Percentiles rank a stretch among this genome's conserved stretches.
These are phyloP conservation scores for Aphelenchoides besseyi DNA, from an alignment of 1,140 invertebrate species.

Conservation along the genomic window DNA sequence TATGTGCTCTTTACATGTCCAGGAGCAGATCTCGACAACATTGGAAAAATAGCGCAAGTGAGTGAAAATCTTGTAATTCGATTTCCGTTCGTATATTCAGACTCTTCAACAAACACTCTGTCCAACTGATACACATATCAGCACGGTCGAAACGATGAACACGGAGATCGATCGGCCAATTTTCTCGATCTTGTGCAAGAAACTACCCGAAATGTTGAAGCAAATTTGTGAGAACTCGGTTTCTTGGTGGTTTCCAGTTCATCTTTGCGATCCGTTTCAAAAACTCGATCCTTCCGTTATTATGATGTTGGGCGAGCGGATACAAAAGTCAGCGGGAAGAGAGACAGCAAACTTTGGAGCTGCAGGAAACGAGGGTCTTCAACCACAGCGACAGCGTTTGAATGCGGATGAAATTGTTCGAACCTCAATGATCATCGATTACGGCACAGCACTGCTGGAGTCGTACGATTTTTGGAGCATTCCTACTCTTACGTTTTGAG, in stretches of 20 bases:
- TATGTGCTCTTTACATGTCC: conserved; percentile 29
- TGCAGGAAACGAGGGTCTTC: not conserved
- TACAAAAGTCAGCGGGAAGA: not conserved
- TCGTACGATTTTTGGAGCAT: conserved; percentile 24
- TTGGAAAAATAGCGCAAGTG: conserved; percentile 21
- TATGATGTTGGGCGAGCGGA: not conserved
- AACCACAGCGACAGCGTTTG: not conserved
- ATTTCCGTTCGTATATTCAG: conserved; percentile 7
- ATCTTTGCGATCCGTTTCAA: conserved; percentile 23
- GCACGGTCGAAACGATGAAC: not conserved
- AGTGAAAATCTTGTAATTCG: not conserved
- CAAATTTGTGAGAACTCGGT: conserved; percentile 3
- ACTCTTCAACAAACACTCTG: not conserved
- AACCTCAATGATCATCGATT: conserved; percentile 18
- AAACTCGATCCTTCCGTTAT: conserved; percentile 15
- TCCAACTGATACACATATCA: not conserved
- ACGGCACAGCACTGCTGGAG: conserved; percentile 4
- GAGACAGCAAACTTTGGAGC: conserved; percentile 2
- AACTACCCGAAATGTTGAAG: conserved; percentile 14
- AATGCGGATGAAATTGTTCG: not conserved
- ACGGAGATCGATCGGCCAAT: conserved; percentile 19
- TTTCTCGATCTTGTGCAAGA: conserved; percentile 19
- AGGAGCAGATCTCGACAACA: conserved; percentile 8
- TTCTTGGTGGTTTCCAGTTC: conserved; percentile 26
- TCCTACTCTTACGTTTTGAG: not conserved